phyloP scores from a whole-genome alignment of 37 sponge, comb jelly and placozoan species.

The Haliclona indistincta region DNA sequence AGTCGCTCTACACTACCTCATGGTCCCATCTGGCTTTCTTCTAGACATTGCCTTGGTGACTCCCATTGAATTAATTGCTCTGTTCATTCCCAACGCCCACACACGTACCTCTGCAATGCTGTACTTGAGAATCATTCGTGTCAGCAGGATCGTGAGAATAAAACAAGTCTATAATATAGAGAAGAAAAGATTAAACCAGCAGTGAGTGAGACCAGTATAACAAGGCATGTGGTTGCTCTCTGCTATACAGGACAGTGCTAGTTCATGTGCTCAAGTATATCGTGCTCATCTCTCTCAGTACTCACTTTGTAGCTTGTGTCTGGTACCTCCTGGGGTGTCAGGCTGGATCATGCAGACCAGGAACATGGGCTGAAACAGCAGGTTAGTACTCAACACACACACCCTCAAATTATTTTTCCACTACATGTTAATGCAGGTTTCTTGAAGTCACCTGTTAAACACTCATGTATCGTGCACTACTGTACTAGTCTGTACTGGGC shows the following conservation, averaged over 20 bases:
- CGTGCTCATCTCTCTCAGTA: slow-evolving; percentile 56
- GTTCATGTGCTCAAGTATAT: slow-evolving; percentile 65
- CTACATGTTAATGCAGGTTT: background rate
- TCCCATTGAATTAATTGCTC: slow-evolving; percentile 62
- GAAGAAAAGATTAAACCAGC: slow-evolving; percentile 68
- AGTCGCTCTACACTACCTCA: slow-evolving; percentile 63
- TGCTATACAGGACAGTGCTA: slow-evolving; percentile 45
- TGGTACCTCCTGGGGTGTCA: slow-evolving; percentile 81
- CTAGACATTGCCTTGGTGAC: slow-evolving; percentile 49
- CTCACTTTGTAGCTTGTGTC: slow-evolving; percentile 72
- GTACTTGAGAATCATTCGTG: slow-evolving; percentile 55
- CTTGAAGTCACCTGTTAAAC: background rate
- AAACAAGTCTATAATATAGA: slow-evolving; percentile 50
- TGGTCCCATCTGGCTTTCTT: slow-evolving; percentile 37
- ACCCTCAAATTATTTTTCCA: background rate
- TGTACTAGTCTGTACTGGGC: slow-evolving; percentile 76
- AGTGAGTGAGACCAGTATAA: slow-evolving; percentile 13
- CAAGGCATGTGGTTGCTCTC: background rate
- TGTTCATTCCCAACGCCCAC: slow-evolving; percentile 29
- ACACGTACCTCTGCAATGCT: slow-evolving; percentile 27
- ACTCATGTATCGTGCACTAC: slow-evolving; percentile 61
- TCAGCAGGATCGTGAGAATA: slow-evolving; percentile 45
- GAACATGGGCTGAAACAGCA: slow-evolving; percentile 53
- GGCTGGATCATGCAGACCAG: slow-evolving; percentile 27
- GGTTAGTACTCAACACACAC: background rate